Evolutionary conservation across 2,113 vertebrate species (phyloP), one percentile per base, ranked within the genome.

Genomic region (Cettia cetti): DNA sequence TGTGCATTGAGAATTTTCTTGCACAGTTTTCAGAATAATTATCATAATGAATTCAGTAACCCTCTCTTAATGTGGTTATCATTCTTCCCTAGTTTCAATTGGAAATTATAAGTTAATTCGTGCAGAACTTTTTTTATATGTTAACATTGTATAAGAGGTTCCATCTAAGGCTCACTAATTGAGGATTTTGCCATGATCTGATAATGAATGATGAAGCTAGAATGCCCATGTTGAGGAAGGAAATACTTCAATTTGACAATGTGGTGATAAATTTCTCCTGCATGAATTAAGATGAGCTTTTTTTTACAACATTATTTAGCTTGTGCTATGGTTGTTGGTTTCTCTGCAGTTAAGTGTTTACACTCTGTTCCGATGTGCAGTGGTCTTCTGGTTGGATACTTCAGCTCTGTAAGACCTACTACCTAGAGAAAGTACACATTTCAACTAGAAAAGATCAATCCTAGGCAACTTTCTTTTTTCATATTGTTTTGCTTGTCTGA

Each of bases 81-180:
- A 85, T 95, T 95, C 52, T 95, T 92, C 85, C 40, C 53, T 92
- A 49, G 27, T 81, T 96, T 91, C 81, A 89, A 72, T 22, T 89
- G 82, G 81, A 85, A 92, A 52, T 65, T 35, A 21, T 81, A 79
- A 53, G 35, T 82, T 71, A 75, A 59, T 71, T 70, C 61, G 53
- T 90, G 40, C 53, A 91, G 65, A 93, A 53, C 52, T 68, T 92
- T 92, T 92, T 94, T 93, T 71, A 53, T 95, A 75, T 89, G 59
- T 93, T 94, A 97, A 61, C 49, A 33, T 70, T 74, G 49, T 76
- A 54, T 53, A 22, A 60, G 8, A 47, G 9, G 12, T 28, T 76
- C 42, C 17, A 72, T 68, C 47, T 76, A 72, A 76, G 37, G 18
- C 57, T 87, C 19, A 39, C 3, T 49, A 3, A 10, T 14, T 89